A percentile compares a stretch with the other conserved stretches of the same genome.
These are phyloP conservation scores for Zosterops pallidus DNA, from an alignment of 2,113 vertebrate genomes.

Conservation along the genomic window DNA sequence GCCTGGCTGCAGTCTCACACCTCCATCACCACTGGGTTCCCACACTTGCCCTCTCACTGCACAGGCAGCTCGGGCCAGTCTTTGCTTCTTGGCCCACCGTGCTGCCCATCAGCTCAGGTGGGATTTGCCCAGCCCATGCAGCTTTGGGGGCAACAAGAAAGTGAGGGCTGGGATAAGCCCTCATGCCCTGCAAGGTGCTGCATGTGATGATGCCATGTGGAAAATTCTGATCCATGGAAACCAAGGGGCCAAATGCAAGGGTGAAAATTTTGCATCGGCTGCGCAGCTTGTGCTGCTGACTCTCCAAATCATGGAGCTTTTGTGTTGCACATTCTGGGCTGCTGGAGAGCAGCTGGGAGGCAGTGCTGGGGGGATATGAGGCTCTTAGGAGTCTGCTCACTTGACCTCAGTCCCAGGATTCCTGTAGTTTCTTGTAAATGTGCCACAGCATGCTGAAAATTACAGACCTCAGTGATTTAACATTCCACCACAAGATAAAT, in stretches of 20 bases:
- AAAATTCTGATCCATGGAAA: neutral
- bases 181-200: neutral
- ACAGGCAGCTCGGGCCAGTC: accelerated
- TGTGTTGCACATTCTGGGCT: neutral
- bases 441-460: conserved; percentile 34
- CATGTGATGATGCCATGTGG: accelerated
- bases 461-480: conserved; percentile 48
- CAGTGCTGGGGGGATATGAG: neutral
- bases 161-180: neutral
- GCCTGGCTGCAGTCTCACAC: accelerated
- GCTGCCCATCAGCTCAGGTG: accelerated
- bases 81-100: neutral
- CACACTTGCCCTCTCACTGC: accelerated
- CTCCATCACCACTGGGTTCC: accelerated
- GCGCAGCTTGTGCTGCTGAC: accelerated
- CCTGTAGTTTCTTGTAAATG: conserved; percentile 32
- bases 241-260: neutral
- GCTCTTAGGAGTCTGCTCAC: neutral
- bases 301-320: accelerated
- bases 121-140: neutral
- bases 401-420: conserved; percentile 41
- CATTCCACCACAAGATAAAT: neutral
- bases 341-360: neutral
- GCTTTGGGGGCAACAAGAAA: neutral
- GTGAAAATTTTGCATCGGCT: accelerated